Percentiles rank a stretch among this genome's conserved stretches.
Conservation (phyloP, 2,888 invertebrate genomes). For the Macropis europaea region DNA sequence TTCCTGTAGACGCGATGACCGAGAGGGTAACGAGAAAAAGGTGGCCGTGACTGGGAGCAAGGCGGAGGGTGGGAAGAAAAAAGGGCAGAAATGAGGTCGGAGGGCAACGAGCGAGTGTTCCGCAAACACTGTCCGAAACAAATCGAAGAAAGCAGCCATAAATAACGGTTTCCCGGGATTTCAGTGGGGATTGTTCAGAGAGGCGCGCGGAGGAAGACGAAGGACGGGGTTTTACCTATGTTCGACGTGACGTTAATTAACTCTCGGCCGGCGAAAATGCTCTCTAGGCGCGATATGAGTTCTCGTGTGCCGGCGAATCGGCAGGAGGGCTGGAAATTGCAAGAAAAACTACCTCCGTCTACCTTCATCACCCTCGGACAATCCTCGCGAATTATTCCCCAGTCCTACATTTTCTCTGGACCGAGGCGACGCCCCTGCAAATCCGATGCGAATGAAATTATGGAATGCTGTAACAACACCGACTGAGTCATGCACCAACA, state of each 20-base stretch:
- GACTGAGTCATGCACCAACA: too few relatives aligned
- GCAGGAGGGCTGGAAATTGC: background rate
- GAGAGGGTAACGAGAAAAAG: background rate
- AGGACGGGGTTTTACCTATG: background rate
- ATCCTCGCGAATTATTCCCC: background rate
- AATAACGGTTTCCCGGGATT: conserved; percentile 38
- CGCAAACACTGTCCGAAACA: conserved; percentile 33
- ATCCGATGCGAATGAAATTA: conserved; percentile 1
- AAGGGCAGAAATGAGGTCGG: conserved; percentile 21
- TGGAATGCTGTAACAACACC: background rate
- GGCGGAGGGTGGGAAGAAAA: background rate
- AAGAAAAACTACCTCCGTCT: conserved; percentile 13
- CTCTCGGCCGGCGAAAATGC: conserved; percentile 20
- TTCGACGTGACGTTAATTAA: conserved; percentile 57
- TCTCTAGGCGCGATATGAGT: conserved; percentile 4
- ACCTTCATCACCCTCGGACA: background rate
- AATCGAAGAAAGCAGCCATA: conserved; percentile 26
- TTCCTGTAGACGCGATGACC: too few relatives aligned
- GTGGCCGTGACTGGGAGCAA: background rate
- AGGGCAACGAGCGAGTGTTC: conserved; percentile 29
- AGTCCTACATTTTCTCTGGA: background rate
- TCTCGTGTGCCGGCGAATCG: conserved; percentile 4
- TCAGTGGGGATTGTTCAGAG: background rate
- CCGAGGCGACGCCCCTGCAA: background rate
- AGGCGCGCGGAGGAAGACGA: background rate